phyloP scores from a whole-genome alignment of 2,113 vertebrate species.

The Aramus guarauna region DNA sequence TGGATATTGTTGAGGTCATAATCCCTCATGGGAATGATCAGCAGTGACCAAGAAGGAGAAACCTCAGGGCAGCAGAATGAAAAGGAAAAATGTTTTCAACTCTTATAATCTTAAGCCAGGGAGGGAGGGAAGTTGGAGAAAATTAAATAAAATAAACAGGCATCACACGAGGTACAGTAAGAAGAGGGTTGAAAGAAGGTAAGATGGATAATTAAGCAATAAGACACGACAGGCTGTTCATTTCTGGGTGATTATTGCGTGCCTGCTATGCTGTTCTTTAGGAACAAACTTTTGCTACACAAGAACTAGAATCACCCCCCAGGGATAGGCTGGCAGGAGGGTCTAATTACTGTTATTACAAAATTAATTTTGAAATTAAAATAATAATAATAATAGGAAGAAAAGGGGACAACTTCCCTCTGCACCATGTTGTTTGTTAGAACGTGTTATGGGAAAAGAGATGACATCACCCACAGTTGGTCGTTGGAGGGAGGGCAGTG shows the following conservation, averaged over 20 bases:
- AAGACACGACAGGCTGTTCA: conserved; percentile 5
- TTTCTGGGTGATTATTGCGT: conserved; percentile 38
- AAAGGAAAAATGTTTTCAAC: neutral
- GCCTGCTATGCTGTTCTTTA: conserved; percentile 4
- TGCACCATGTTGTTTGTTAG: neutral
- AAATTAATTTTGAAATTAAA: conserved; percentile 49
- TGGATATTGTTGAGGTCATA: neutral
- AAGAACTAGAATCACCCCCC: neutral
- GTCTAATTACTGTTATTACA: conserved; percentile 24
- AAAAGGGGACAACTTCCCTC: neutral
- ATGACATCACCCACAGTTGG: neutral
- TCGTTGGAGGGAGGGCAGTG: neutral
- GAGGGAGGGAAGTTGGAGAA: neutral
- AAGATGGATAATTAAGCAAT: conserved; percentile 66
- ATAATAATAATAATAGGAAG: neutral
- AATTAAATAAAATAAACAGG: neutral
- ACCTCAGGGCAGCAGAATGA: neutral
- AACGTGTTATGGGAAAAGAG: neutral
- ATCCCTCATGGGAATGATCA: neutral
- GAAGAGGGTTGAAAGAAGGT: conserved; percentile 14
- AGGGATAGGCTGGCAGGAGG: conserved; percentile 15
- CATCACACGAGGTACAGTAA: neutral
- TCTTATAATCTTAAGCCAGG: neutral
- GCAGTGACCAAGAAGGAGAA: neutral
- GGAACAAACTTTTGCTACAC: neutral